Conservation (phyloP, 2,113 vertebrate species). For the Platysternon megacephalum region DNA sequence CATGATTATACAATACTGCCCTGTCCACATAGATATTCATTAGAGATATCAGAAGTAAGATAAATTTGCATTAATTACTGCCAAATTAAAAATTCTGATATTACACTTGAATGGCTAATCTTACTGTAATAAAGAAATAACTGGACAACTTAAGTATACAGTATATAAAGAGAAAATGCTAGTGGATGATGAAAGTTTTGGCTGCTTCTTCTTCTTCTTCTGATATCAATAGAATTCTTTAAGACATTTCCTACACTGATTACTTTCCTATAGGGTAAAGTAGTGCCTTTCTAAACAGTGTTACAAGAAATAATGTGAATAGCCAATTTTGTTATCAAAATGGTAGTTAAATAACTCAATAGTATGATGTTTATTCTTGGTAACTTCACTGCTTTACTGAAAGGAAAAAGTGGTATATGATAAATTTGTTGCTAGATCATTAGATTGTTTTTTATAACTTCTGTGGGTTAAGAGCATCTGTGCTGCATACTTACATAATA, state of each 20-base stretch:
- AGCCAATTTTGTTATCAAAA: accelerated
- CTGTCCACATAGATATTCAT: background rate
- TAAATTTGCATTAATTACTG: background rate
- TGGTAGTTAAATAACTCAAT: background rate
- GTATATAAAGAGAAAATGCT: background rate
- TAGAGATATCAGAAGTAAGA: background rate
- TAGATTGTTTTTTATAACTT: accelerated
- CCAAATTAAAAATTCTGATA: background rate
- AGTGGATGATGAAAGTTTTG: background rate
- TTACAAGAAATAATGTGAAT: background rate
- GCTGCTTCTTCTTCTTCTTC: background rate
- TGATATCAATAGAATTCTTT: background rate
- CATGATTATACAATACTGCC: background rate
- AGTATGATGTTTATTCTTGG: background rate
- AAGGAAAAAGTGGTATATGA: background rate
- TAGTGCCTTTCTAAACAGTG: background rate
- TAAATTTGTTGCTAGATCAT: background rate
- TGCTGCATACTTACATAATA: background rate
- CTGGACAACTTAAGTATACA: background rate
- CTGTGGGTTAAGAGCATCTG: background rate
- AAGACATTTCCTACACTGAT: background rate
- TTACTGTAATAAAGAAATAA: background rate
- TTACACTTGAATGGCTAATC: background rate
- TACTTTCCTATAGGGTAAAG: background rate
- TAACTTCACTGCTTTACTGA: accelerated